Percentiles rank a stretch among this genome's conserved stretches.
These are phyloP conservation scores for Grallaria varia DNA, from an alignment of 2,113 vertebrate species.

Conservation along the genomic window DNA sequence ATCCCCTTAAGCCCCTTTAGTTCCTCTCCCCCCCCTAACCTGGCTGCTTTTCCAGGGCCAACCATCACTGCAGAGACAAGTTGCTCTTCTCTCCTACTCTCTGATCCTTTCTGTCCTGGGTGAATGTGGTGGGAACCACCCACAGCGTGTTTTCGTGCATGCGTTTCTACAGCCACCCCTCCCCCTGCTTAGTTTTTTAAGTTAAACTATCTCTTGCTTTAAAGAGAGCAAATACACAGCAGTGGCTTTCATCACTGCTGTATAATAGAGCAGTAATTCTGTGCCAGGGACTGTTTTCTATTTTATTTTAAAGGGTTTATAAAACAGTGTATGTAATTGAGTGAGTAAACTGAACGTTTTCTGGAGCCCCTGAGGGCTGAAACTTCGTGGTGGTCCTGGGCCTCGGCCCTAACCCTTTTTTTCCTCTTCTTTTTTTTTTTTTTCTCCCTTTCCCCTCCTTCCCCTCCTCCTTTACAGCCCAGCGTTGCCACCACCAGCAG, in stretches of 20 bases:
- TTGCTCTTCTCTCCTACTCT: constrained; percentile 57
- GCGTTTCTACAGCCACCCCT: constrained; percentile 52
- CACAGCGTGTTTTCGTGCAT: constrained; percentile 55
- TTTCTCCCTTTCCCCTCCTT: constrained; percentile 50
- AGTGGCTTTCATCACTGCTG: constrained; percentile 67
- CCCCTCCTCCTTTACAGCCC: constrained; percentile 76
- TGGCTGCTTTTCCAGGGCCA: constrained; percentile 41
- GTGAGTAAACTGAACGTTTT: constrained; percentile 71
- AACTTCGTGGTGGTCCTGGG: constrained; percentile 78
- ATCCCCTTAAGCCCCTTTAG: constrained; percentile 44
- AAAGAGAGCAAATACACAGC: constrained; percentile 67
- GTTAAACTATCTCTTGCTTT: constrained; percentile 70
- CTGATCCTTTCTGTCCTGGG: constrained; percentile 67
- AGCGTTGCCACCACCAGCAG: constrained; percentile 68
- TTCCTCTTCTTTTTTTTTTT: not conserved
- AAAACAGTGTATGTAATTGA: constrained; percentile 71
- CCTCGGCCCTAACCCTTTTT: constrained; percentile 68
- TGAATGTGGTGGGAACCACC: constrained; percentile 60
- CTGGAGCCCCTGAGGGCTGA: constrained; percentile 63
- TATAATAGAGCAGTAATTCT: constrained; percentile 71
- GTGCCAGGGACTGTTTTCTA: constrained; percentile 71
- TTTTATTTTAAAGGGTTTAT: constrained; percentile 73
- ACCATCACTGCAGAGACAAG: constrained; percentile 49
- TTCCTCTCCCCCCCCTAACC: constrained; percentile 1
- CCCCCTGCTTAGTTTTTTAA: constrained; percentile 44